phyloP scores from a whole-genome alignment of 35 echinoderm and acorn worm species.

The Ophioderma brevispina region DNA sequence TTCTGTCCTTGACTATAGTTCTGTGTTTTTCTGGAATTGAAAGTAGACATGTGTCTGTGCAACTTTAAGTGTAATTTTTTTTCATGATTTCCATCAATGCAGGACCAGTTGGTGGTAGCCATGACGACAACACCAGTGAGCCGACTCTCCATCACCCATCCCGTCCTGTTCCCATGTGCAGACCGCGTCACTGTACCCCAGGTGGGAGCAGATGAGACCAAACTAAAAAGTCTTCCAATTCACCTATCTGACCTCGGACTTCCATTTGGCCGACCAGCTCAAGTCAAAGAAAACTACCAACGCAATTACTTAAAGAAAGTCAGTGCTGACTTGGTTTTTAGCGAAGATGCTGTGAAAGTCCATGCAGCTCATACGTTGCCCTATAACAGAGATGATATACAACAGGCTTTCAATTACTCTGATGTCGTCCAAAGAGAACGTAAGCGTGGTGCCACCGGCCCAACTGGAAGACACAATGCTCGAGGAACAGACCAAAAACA shows the following conservation, averaged over 20 bases:
- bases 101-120: too few relatives aligned
- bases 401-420: slow-evolving; percentile 46
- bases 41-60: too few relatives aligned
- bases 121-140: slow-evolving; percentile 7
- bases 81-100: too few relatives aligned
- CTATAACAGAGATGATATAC: slow-evolving; percentile 60
- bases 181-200: slow-evolving; percentile 85
- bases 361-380: slow-evolving; percentile 83
- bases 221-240: slow-evolving; percentile 5
- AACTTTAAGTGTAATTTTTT: too few relatives aligned
- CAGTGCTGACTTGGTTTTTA: slow-evolving; percentile 78
- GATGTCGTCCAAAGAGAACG: slow-evolving; percentile 42
- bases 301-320: slow-evolving; percentile 82
- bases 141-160: slow-evolving; percentile 11
- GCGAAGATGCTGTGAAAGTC: slow-evolving; percentile 78
- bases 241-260: background rate
- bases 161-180: slow-evolving; percentile 76
- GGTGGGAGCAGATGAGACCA: slow-evolving; percentile 73
- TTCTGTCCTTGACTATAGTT: too few relatives aligned
- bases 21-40: too few relatives aligned
- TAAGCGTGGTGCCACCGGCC: background rate
- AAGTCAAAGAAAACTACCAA: slow-evolving; percentile 48
- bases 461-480: slow-evolving; percentile 50
- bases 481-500: slow-evolving; percentile 67
- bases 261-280: slow-evolving; percentile 18